Evolutionary conservation across 2,888 invertebrate species (phyloP), one percentile per base, ranked within the genome.

Genomic region (Andrena bucephala): DNA sequence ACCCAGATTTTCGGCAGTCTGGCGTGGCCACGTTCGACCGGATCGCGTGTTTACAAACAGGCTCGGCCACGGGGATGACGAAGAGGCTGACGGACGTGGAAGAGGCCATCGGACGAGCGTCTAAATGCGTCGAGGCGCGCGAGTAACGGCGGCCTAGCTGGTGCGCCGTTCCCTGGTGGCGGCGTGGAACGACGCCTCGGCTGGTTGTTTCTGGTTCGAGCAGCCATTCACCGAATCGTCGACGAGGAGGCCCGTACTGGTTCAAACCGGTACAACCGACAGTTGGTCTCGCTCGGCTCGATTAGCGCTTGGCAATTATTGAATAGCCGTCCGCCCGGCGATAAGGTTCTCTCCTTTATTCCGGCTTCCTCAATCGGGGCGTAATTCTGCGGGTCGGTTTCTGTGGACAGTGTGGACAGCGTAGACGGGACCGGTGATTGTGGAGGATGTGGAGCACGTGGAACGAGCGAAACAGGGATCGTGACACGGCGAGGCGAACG

Each of bases 151-250:
- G 20, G 63, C 16, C 60, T 29, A 7, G 33, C 36, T 33, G 50
- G 52, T 54, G 59, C 42, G 42, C 42, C 42, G 42, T 36, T 42
- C 42, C 20, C 72, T 54, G 57, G 33, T 54, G 66, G 81, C 20
- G 27, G 24, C 27, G 57, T 57, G 86, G 85, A 87, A 87, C 87
- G 85, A 86, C 84, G 77, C 75, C 50, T 57, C 74, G 75, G 71
- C 90, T 78, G 82, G 91, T 90, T 89, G 80, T 70, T 84, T 89
- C 90, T 85, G 91, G 91, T 90, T 89, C 78, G 83, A 79, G 83
- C 83, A 79, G 83, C 89, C 90, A 88, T 90, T 90, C 89, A 89
- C 87, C 74, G 77, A 81, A 77, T 79, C 81, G 78, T 59, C 78
- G 67, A 42, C 60, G 67, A 20, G 7, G 52, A 60, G 60, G 74